These are phyloP conservation scores for Argyrosomus regius DNA, from an alignment of 2,797 vertebrate genomes.

Conservation along the genomic window DNA sequence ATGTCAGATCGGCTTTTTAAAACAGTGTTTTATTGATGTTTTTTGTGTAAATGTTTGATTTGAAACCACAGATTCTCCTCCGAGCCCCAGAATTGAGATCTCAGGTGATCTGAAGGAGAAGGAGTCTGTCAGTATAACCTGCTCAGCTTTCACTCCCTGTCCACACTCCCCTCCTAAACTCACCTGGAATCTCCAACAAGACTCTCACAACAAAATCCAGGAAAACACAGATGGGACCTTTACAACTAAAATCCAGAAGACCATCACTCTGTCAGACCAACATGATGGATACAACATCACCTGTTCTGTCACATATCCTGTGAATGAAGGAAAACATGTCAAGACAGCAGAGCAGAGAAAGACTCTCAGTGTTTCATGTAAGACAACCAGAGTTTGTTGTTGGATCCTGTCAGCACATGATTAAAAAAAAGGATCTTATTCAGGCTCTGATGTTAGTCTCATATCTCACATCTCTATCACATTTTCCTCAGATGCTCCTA, in stretches of 20 bases:
- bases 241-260: conserved; percentile 37
- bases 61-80: conserved; percentile 51
- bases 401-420: too few relatives aligned
- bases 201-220: background rate
- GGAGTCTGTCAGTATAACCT: conserved; percentile 56
- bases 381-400: too few relatives aligned
- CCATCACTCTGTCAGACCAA: conserved; percentile 42
- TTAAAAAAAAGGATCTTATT: too few relatives aligned
- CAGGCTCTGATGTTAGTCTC: too few relatives aligned
- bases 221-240: conserved; percentile 45
- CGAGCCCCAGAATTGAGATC: conserved; percentile 14
- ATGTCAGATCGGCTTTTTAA: background rate
- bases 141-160: conserved; percentile 72
- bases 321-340: background rate
- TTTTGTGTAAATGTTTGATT: background rate
- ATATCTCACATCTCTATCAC: too few relatives aligned
- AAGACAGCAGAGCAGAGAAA: conserved; percentile 4
- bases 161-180: conserved; percentile 64
- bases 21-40: background rate
- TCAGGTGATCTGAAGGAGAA: conserved; percentile 36
- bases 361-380: background rate
- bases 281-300: conserved; percentile 50
- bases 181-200: conserved; percentile 56
- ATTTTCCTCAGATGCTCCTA: too few relatives aligned
- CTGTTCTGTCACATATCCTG: conserved; percentile 55